Base-by-base conservation (phyloP, 2,888 invertebrate genomes). In the Dryococelus australis region DNA sequence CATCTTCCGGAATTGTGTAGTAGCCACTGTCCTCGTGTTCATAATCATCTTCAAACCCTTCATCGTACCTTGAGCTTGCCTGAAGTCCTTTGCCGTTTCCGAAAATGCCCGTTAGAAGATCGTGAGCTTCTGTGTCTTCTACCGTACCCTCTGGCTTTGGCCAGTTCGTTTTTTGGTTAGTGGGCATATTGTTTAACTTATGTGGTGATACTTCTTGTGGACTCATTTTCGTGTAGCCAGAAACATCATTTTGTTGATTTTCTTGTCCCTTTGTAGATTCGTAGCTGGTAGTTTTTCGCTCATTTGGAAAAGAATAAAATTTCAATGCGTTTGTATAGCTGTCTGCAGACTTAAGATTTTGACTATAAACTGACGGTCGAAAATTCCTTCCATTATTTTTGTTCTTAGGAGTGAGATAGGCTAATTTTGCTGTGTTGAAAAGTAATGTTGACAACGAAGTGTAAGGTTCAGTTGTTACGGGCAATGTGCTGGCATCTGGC, bases 1-100 rank as follows among this genome's bases (percentile, higher is more conserved):
- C 26, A 8, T 85, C 65, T 16, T 51, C 85, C 16, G 26, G 26
- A 9, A 9, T 53, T 20, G 78, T 84, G 43, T 87, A 85, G 27
- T 51, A 26, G 24, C 27, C 85, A 28, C 47, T 80, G 0, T 53
- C 53, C 13, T 53, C 35, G 0, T n/a, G 35, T 24, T 35, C 83
- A 28, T 83, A 28, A 20, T 83, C 83, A 43, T 83, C 83, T 8
- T 83, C 43, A 28, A 28, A 20, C 35, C 83, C 83, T 83, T 35
- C 35, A 83, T 83, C 43, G 35, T 83, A 83, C 24, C 83, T 83
- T 27, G 83, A 83, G 35, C 83, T 83, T 83, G 83, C 83, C 83
- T 83, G 28, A n/a, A 83, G 28, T 24, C 28, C 43, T 28, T 83
- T 83, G 35, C 16, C 13, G 35, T 35, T 83, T 20, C 65, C 65